These are phyloP conservation scores for Strix uralensis DNA, from an alignment of 2,113 vertebrate genomes.

Conservation along the genomic window DNA sequence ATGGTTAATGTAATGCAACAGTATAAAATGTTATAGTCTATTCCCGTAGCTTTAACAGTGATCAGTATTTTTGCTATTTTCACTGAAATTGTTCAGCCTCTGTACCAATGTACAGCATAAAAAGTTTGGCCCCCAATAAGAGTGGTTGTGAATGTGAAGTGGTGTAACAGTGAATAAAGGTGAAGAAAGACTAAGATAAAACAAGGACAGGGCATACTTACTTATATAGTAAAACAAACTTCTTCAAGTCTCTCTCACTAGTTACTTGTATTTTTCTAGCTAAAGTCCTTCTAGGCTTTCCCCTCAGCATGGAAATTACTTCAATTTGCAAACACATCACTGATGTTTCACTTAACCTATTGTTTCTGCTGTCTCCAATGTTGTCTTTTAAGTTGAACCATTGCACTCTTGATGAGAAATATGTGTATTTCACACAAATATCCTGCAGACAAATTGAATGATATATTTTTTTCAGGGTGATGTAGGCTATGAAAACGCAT, in stretches of 20 bases:
- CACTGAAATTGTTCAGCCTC: not conserved
- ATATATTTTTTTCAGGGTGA: not conserved
- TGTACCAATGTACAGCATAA: not conserved
- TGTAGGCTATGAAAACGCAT: not conserved
- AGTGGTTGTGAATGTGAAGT: not conserved
- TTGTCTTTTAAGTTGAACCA: not conserved
- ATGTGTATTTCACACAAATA: not conserved
- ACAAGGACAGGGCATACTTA: not conserved
- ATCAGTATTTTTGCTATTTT: not conserved
- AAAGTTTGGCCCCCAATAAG: not conserved
- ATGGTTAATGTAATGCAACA: not conserved
- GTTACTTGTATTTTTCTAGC: not conserved
- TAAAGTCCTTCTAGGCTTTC: not conserved
- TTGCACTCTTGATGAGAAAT: not conserved
- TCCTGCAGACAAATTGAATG: not conserved
- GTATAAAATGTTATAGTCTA: not conserved
- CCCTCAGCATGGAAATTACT: not conserved
- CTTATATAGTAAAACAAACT: not conserved
- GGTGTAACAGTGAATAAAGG: not conserved
- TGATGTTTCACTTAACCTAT: not conserved
- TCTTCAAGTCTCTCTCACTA: not conserved
- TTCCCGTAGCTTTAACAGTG: not conserved
- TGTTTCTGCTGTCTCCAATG: not conserved
- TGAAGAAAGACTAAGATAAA: not conserved
- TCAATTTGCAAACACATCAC: not conserved